These are phyloP conservation scores for Rhopalosiphum nymphaeae DNA, from an alignment of 2,888 invertebrate species.

Conservation along the genomic window DNA sequence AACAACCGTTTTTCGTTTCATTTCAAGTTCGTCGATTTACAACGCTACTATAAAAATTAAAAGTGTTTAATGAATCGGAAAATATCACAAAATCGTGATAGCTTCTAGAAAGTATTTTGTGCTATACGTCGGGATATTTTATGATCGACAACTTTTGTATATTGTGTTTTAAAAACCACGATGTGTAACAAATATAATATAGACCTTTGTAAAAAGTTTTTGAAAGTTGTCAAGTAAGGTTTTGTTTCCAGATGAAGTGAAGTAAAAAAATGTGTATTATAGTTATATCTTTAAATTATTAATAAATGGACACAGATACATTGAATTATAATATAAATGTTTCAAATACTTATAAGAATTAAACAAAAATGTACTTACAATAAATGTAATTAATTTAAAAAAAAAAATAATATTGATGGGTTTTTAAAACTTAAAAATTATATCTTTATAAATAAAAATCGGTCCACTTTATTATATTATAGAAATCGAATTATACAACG, in stretches of 20 bases:
- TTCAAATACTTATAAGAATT: not conserved
- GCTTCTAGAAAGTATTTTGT: not conserved
- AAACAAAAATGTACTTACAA: not conserved
- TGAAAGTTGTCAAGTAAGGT: not conserved
- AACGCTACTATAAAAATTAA: constrained; percentile 29
- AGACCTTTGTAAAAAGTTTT: not conserved
- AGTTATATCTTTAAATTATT: not conserved
- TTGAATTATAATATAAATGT: not conserved
- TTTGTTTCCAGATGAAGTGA: not conserved
- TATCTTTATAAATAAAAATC: not conserved
- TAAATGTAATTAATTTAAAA: not conserved
- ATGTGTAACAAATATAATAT: not conserved
- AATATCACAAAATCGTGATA: constrained; percentile 32
- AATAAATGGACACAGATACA: not conserved
- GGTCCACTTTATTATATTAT: not conserved
- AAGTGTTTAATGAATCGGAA: constrained; percentile 52
- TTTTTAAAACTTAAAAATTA: not conserved
- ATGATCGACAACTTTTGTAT: not conserved
- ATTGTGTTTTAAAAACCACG: not conserved
- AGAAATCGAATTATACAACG: not conserved
- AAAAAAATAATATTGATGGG: not conserved
- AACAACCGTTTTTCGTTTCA: constrained; percentile 9
- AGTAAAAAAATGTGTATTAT: not conserved
- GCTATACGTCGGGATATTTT: not conserved
- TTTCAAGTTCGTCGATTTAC: constrained; percentile 35